A percentile compares a stretch with the other conserved stretches of the same genome.
Evolutionary conservation across 2,113 vertebrate genomes (phyloP).

Genomic region (Engystomops pustulosus): DNA sequence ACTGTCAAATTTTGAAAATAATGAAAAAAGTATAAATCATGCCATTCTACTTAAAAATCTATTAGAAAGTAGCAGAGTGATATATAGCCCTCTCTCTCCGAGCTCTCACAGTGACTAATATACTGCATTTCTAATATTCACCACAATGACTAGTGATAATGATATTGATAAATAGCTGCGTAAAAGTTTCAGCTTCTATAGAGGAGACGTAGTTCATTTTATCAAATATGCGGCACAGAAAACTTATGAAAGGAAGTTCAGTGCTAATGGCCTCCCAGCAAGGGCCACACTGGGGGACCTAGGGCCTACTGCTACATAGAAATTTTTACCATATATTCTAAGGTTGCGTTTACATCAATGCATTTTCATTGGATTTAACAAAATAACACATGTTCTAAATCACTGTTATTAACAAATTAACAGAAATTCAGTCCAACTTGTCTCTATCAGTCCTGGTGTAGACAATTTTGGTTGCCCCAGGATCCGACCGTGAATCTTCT

Average conservation of each 20-base stretch:
- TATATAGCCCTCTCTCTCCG: slow-evolving; percentile 57
- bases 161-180: slow-evolving; percentile 62
- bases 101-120: slow-evolving; percentile 60
- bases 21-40: slow-evolving; percentile 60
- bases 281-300: too few species aligned
- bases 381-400: too few species aligned
- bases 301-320: too few species aligned
- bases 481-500: too few species aligned
- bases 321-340: too few species aligned
- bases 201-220: not conserved
- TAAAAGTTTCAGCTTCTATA: slow-evolving; percentile 25
- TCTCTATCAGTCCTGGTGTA: too few species aligned
- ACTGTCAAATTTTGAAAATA: slow-evolving; percentile 57
- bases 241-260: not conserved
- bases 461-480: too few species aligned
- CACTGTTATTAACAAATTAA: too few species aligned
- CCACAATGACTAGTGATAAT: slow-evolving; percentile 56
- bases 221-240: not conserved
- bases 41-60: slow-evolving; percentile 61
- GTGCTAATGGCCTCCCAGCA: not conserved
- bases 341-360: too few species aligned
- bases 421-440: too few species aligned
- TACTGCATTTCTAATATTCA: slow-evolving; percentile 53
- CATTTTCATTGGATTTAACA: too few species aligned
- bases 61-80: slow-evolving; percentile 60